Conservation (phyloP, 2,888 invertebrate species). For the Zhuqinia jingwanae region DNA sequence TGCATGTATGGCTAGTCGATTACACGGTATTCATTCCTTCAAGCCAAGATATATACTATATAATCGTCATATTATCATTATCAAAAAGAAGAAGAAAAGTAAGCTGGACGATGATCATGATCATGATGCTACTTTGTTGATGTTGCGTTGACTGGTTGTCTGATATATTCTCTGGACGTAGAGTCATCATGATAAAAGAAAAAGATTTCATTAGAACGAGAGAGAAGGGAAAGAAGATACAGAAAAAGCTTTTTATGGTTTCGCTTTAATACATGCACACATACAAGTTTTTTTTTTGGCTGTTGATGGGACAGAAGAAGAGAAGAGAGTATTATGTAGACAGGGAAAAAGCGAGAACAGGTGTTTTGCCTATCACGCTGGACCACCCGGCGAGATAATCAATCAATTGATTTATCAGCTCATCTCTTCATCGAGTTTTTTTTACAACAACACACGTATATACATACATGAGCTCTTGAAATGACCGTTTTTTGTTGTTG, state of each 20-base stretch:
- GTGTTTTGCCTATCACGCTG: slow-evolving; percentile 46
- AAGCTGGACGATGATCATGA: neutral
- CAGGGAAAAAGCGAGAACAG: slow-evolving; percentile 17
- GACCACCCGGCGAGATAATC: slow-evolving; percentile 75
- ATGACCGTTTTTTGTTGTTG: neutral
- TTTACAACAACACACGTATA: too few species aligned
- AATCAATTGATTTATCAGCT: slow-evolving; percentile 76
- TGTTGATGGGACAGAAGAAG: too few species aligned
- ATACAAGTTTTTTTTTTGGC: slow-evolving; percentile 6
- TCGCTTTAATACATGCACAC: neutral
- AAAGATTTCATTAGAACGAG: neutral
- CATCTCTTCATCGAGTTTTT: slow-evolving; percentile 68
- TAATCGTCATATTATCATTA: neutral
- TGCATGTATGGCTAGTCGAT: slow-evolving; percentile 45
- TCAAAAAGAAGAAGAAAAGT: neutral
- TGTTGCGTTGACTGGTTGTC: slow-evolving; percentile 20
- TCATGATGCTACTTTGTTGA: slow-evolving; percentile 14
- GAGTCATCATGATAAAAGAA: slow-evolving; percentile 7
- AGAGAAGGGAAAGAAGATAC: too few species aligned
- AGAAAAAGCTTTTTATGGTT: neutral
- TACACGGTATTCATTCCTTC: slow-evolving; percentile 49
- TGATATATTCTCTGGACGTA: slow-evolving; percentile 31
- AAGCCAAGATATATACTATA: slow-evolving; percentile 11
- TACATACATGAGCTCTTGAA: neutral
- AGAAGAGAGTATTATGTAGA: too few species aligned